These are phyloP conservation scores for Drosophila ficusphila DNA, from an alignment of 1,140 invertebrate species.

Conservation along the genomic window DNA sequence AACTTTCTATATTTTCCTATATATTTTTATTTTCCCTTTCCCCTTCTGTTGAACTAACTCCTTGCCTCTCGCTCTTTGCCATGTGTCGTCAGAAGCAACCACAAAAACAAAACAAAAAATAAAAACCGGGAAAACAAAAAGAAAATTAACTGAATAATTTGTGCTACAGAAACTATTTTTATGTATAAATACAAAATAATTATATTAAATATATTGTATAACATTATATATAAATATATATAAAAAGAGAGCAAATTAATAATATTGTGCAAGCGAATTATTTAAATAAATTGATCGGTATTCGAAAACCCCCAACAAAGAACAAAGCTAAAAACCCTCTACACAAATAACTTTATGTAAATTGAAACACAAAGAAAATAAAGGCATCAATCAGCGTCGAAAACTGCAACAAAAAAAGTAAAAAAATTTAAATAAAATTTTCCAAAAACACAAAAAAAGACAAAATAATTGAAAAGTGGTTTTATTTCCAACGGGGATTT, in stretches of 20 bases:
- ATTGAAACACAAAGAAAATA: conserved; percentile 23
- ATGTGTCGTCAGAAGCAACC: conserved; percentile 32
- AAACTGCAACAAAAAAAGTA: conserved; percentile 34
- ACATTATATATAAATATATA: conserved; percentile 51
- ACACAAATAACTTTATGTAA: conserved; percentile 34
- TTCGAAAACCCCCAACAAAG: conserved; percentile 38
- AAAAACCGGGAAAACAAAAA: neutral
- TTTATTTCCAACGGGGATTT: neutral
- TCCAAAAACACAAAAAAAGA: conserved; percentile 46
- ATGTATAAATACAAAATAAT: conserved; percentile 67
- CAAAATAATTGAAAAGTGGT: neutral
- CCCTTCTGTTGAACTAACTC: conserved; percentile 8
- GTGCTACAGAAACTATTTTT: conserved; percentile 65
- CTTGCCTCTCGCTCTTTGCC: conserved; percentile 63
- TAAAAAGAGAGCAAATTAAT: conserved; percentile 44
- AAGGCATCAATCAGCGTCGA: conserved; percentile 31
- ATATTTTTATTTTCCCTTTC: neutral
- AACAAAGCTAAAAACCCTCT: conserved; percentile 43
- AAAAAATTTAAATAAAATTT: conserved; percentile 61
- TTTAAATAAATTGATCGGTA: conserved; percentile 39
- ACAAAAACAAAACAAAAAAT: conserved; percentile 18
- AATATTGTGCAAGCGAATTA: conserved; percentile 39
- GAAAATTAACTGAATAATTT: conserved; percentile 21
- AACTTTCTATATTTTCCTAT: conserved; percentile 12
- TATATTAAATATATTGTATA: conserved; percentile 61